Percentiles rank a stretch among this genome's conserved stretches.
Conservation (phyloP, 1,140 invertebrate species). For the Eupeodes corollae region DNA sequence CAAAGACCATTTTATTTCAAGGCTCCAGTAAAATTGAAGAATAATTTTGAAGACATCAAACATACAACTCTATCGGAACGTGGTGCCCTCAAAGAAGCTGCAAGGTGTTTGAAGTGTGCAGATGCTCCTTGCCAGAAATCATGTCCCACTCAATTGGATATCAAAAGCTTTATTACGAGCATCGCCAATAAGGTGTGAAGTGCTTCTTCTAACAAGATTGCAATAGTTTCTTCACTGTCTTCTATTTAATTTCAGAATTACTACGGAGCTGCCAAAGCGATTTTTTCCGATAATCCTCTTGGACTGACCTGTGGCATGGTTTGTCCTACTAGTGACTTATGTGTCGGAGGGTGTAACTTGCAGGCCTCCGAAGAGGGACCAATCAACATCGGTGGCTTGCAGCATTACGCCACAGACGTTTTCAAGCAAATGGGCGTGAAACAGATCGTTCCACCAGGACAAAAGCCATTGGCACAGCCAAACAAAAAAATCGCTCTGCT, state of each 20-base stretch:
- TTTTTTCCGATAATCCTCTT: constrained; percentile 93
- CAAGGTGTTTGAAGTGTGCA: constrained; percentile 89
- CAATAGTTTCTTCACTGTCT: not conserved
- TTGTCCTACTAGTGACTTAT: constrained; percentile 95
- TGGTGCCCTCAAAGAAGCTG: constrained; percentile 81
- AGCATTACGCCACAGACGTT: constrained; percentile 92
- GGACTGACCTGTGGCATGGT: constrained; percentile 98
- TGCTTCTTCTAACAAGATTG: not conserved
- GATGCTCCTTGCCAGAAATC: constrained; percentile 98
- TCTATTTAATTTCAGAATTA: constrained; percentile 55
- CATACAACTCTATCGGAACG: constrained; percentile 93
- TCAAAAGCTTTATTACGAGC: constrained; percentile 93
- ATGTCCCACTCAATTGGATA: constrained; percentile 93
- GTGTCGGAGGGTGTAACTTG: constrained; percentile 94
- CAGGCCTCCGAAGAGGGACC: constrained; percentile 90
- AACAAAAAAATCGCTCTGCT: constrained; percentile 75
- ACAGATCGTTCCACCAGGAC: constrained; percentile 68
- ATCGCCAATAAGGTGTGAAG: constrained; percentile 69
- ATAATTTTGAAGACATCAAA: constrained; percentile 96
- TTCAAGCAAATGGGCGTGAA: constrained; percentile 89
- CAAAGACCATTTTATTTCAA: constrained; percentile 7
- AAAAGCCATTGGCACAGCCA: constrained; percentile 44
- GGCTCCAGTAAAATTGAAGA: constrained; percentile 46
- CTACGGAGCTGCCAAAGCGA: constrained; percentile 93
- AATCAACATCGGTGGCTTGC: constrained; percentile 96